Conservation (phyloP, 2,797 vertebrate genomes). For the Malurus leucopterus region DNA sequence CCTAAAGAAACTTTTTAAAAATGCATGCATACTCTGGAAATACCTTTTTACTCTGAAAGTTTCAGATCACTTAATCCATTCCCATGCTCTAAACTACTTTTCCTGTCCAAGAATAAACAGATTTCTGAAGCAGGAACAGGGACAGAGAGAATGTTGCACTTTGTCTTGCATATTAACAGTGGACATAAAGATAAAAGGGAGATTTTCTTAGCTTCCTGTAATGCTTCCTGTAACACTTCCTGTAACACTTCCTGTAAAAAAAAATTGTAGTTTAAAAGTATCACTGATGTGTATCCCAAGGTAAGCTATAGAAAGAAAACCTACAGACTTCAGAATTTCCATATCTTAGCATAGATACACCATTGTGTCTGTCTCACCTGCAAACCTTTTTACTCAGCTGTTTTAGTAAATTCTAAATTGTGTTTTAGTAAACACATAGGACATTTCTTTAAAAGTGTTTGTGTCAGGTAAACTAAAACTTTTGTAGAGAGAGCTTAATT, state of each 20-base stretch:
- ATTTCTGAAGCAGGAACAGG: not conserved
- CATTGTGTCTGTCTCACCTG: not conserved
- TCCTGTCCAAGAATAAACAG: not conserved
- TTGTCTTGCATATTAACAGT: not conserved
- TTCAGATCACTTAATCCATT: not conserved
- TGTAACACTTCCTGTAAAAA: not conserved
- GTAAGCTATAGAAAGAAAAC: not conserved
- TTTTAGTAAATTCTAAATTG: not conserved
- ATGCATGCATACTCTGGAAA: not conserved
- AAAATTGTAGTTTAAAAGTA: not conserved
- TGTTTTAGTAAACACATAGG: not conserved
- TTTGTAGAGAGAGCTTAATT: not conserved
- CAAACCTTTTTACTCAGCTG: not conserved
- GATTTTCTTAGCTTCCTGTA: not conserved
- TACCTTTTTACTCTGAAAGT: not conserved
- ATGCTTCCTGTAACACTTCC: not conserved
- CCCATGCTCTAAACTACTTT: not conserved
- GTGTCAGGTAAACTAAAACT: not conserved
- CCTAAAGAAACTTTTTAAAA: not conserved
- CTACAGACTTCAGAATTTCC: not conserved
- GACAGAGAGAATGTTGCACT: not conserved
- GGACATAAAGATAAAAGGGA: not conserved
- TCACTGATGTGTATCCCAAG: accelerated
- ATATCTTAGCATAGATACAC: not conserved
- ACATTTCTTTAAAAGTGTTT: not conserved